Evolutionary conservation across 2,888 invertebrate species (phyloP).

Genomic region (Mellilla xanthometata): DNA sequence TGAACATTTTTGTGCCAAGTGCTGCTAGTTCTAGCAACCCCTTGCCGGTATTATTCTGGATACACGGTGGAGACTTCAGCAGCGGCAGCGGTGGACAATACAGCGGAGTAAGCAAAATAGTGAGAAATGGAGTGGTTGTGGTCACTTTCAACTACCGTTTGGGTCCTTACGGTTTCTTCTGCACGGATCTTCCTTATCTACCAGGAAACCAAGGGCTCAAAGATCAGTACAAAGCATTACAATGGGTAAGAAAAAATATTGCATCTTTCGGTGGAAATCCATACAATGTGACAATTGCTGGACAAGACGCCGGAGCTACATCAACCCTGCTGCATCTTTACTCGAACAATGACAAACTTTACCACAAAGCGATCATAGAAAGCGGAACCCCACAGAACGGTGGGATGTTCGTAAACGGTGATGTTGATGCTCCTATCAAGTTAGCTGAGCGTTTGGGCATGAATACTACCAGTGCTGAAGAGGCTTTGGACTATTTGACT

Average conservation of each 20-base stretch:
- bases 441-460: conserved; percentile 60
- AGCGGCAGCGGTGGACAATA: conserved; percentile 55
- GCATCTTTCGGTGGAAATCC: conserved; percentile 71
- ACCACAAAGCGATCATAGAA: conserved; percentile 62
- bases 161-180: conserved; percentile 73
- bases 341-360: conserved; percentile 64
- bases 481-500: conserved; percentile 58
- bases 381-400: conserved; percentile 68
- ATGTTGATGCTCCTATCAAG: conserved; percentile 57
- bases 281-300: conserved; percentile 65
- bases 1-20: conserved; percentile 82
- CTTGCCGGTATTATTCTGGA: conserved; percentile 69
- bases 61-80: conserved; percentile 65
- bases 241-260: conserved; percentile 66
- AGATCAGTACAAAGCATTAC: conserved; percentile 65
- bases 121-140: conserved; percentile 62
- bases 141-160: conserved; percentile 71
- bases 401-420: conserved; percentile 59
- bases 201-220: conserved; percentile 74
- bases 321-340: conserved; percentile 67
- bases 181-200: conserved; percentile 58
- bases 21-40: conserved; percentile 57
- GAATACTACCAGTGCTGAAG: conserved; percentile 52
- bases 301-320: conserved; percentile 65
- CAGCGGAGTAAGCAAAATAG: conserved; percentile 49